Percentiles rank a stretch among this genome's conserved stretches.
phyloP scores from a whole-genome alignment of 2,888 invertebrate species.

The Acholoe squamosa region DNA sequence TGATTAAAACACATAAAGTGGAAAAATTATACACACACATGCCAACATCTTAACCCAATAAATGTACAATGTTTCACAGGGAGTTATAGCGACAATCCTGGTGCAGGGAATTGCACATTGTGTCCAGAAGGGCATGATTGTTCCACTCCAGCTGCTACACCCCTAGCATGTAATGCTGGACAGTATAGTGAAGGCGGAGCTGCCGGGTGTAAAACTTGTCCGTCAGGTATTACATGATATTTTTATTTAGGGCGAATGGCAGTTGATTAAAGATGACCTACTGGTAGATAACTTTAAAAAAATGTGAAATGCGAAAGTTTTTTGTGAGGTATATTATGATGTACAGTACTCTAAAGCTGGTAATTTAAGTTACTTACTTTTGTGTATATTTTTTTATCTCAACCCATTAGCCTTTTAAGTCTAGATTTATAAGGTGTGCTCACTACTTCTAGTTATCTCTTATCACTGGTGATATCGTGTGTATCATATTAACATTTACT shows the following conservation, averaged over 20 bases:
- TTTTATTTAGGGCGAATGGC: too few species aligned
- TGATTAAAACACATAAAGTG: too few species aligned
- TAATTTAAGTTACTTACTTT: not conserved
- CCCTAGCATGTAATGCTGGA: conserved; percentile 24
- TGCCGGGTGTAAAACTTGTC: conserved; percentile 51
- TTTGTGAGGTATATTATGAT: too few species aligned
- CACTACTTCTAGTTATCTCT: too few species aligned
- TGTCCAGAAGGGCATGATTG: conserved; percentile 74
- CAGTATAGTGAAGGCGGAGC: conserved; percentile 22
- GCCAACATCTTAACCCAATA: not conserved
- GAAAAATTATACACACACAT: too few species aligned
- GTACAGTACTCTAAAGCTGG: too few species aligned
- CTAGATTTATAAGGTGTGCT: not conserved
- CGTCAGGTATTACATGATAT: conserved; percentile 24
- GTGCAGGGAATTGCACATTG: conserved; percentile 65
- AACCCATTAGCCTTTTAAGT: not conserved
- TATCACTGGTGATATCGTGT: too few species aligned
- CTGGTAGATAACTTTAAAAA: too few species aligned
- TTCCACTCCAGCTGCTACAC: not conserved
- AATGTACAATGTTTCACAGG: not conserved
- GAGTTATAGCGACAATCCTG: not conserved
- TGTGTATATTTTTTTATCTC: not conserved
- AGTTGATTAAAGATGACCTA: too few species aligned
- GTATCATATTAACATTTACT: too few species aligned
- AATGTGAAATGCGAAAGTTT: too few species aligned